Evolutionary conservation across 2,888 invertebrate genomes (phyloP), one percentile per base, ranked within the genome.

Genomic region (Xestoiulus laeticollis): DNA sequence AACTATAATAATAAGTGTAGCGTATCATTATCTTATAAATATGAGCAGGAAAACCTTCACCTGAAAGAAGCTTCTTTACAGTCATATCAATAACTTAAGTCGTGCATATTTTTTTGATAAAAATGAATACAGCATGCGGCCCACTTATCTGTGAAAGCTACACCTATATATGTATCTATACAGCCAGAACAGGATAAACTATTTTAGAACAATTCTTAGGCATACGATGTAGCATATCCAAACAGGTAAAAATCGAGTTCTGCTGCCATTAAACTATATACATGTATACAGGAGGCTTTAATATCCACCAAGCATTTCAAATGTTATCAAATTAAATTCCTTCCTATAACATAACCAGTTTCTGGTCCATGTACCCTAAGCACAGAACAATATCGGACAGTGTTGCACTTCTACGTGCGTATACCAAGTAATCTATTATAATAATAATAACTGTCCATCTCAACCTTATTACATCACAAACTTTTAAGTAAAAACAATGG

Each of bases 11-110:
- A 78, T 19, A 78, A 78, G 8, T 38, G 78, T 30, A 30, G 78
- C 26, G 78, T 78, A 78, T 32, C 78, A 78, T 30, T 78, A n/a
- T 26, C 30, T 8, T 78, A 30, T 59, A 68, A 10, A 26, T 78
- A 78, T 16, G 30, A 78, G 30, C 78, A 78, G 78, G 78, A 78
- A 78, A 78, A 78, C 78, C 78, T 78, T 78, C 78, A 78, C 78
- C 78, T 30, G 78, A 78, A 78, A 78, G 78, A 78, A 78, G 78
- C 78, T 78, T 14, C 12, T 78, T 30, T n/a, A n/a, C 78, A 30
- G 78, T 30, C 78, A 78, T 78, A 78, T 78, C 78, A 78, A 78
- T 78, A 78, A 26, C 26, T 26, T 14, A 78, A 78, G 78, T 78
- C 26, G 30, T 6, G 78, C 30, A 78, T 30, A 78, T 16, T 78